Evolutionary conservation across 2,888 invertebrate genomes (phyloP), one percentile per base, ranked within the genome.

Genomic region (Seira ritae): DNA sequence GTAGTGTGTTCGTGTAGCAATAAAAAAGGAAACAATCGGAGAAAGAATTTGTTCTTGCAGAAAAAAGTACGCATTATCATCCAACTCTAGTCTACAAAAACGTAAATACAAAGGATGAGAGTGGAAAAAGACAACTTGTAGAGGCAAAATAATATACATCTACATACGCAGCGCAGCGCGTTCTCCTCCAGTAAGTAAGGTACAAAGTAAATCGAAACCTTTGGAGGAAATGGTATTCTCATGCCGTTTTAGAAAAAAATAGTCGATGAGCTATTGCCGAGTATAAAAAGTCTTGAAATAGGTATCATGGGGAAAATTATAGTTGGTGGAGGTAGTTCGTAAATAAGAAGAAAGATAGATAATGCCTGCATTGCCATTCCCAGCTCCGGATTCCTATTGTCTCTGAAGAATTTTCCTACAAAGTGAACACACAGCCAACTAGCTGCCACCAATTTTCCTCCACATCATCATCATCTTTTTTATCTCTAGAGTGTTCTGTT

Each of bases 11-110:
- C 17, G 55, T 17, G 55, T 55, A 55, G 55, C 55, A 55, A 55
- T 55, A 55, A 55, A 55, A 55, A 55, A 55, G 55, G 55, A 55
- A 55, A 55, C 55, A 55, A 55, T 55, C 55, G 55, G 17, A 17
- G 55, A 55, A 55, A 17, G 55, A 55, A 55, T 55, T 55, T 55
- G 15, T 17, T 55, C 55, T 55, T 12, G 15, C 17, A 17, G 55
- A 55, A 31, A 31, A 55, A 55, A n/a, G 55, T 55, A 55, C 31
- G 31, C 55, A 55, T 55, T 55, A 55, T 55, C 55, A 55, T 55
- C 55, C n/a, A 17, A n/a, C 15, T 55, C 55, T 2, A 31, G 3
- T 55, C 55, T 55, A 55, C n/a, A 55, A 55, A 3, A 55, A 55
- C 55, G 55, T 55, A 55, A 55, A 55, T 55, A 55, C 17, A 55